A percentile compares a stretch with the other conserved stretches of the same genome.
Evolutionary conservation across 2,113 vertebrate species (phyloP).

Genomic region (Eclectus roratus): DNA sequence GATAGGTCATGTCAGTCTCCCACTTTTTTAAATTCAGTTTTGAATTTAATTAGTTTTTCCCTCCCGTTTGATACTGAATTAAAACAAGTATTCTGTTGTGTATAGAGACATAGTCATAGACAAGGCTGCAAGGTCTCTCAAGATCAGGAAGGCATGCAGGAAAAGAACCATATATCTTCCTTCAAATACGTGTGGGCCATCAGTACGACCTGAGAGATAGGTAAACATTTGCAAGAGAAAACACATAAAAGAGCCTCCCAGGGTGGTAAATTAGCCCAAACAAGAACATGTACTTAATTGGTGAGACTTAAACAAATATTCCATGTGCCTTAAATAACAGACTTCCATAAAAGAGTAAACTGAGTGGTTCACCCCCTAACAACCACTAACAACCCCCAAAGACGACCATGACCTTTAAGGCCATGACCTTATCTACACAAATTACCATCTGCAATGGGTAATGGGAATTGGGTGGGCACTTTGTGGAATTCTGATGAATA

Average conservation of each 20-base stretch:
- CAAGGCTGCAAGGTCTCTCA: background rate
- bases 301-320: background rate
- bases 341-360: background rate
- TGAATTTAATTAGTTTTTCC: background rate
- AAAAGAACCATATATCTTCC: background rate
- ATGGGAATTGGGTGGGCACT: background rate
- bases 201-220: background rate
- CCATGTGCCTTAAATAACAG: background rate
- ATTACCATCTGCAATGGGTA: background rate
- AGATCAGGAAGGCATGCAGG: background rate
- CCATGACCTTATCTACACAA: background rate
- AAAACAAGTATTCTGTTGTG: background rate
- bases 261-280: background rate
- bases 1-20: background rate
- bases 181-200: background rate
- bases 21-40: background rate
- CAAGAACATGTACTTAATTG: background rate
- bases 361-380: background rate
- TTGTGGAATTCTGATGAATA: background rate
- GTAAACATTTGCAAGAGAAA: background rate
- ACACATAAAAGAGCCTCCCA: background rate
- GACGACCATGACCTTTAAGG: background rate
- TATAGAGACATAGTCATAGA: background rate
- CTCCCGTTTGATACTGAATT: background rate
- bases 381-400: background rate